Evolutionary conservation across 1,140 invertebrate species (phyloP), one percentile per base, ranked within the genome.

Genomic region (Stegodyphus dumicola): DNA sequence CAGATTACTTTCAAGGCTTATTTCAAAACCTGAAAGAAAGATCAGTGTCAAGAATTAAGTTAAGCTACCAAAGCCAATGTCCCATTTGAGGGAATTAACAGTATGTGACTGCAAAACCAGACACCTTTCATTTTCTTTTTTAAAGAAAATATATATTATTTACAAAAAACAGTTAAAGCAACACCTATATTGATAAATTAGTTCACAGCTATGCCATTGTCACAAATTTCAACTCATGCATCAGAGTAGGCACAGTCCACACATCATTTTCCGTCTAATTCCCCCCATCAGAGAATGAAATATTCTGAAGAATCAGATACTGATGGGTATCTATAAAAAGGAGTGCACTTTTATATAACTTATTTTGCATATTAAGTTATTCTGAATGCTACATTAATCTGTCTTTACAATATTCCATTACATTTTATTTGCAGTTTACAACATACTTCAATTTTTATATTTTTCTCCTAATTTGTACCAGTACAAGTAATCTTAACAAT

Each of bases 131-230:
- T 7, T 53, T 18, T 33, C 65, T 15, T 49, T 53, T 56, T 69
- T 54, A 53, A 79, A 79, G 53, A 79, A 69, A 70, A 79, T 69
- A 79, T 70, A 79, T 79, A 60, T 33, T 77, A 77, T 77, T 15
- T 79, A 79, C 77, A 79, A 15, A 69, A 70, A 69, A 79, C 77
- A 80, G 10, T 51, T 60, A 71, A 71, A 48, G 17, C 18, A 71
- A 56, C 48, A 71, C 54, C 53, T 71, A 60, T 56, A 18, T 52
- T 60, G 18, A 78, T 67, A 67, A 80, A 70, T 69, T 18, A 60
- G 18, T 71, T n/a, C 64, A 10, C 49, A 13, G 11, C 65, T 52
- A 51, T n/a, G 51, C 53, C 65, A 78, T 53, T 33, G 51, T 64
- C 60, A 77, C 76, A 65, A 60, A 60, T 60, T 60, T 11, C 9